A percentile compares a stretch with the other conserved stretches of the same genome.
These are phyloP conservation scores for Brachirus orientalis DNA, from an alignment of 2,113 vertebrate species.

Conservation along the genomic window DNA sequence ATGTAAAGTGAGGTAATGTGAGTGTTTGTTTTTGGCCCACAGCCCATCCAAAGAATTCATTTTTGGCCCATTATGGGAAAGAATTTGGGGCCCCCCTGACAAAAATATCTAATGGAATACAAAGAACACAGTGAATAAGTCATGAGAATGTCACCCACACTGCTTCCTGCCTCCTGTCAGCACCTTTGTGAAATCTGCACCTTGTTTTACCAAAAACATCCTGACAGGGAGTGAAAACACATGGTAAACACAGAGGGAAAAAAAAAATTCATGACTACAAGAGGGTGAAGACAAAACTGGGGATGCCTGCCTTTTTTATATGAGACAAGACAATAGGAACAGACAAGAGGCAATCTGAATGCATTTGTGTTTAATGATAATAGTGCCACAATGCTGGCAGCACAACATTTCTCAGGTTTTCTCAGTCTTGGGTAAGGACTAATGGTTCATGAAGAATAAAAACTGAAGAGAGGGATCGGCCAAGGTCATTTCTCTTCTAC, in stretches of 20 bases:
- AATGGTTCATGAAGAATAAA: neutral
- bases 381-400: slow-evolving; percentile 4
- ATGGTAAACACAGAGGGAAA: slow-evolving; percentile 1
- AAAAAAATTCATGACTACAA: neutral
- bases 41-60: too few relatives aligned
- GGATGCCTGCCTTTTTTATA: neutral
- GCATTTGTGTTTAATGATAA: slow-evolving; percentile 10
- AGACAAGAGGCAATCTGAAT: slow-evolving; percentile 12
- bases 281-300: neutral
- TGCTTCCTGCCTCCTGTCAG: slow-evolving; percentile 3
- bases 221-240: slow-evolving; percentile 15
- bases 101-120: slow-evolving; percentile 2
- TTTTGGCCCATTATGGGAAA: too few relatives aligned
- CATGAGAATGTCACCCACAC: slow-evolving; percentile 6
- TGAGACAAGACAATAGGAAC: neutral
- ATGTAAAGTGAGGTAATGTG: too few relatives aligned
- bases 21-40: too few relatives aligned
- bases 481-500: neutral
- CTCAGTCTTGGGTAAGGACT: neutral
- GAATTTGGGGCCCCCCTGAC: too few relatives aligned
- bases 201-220: slow-evolving; percentile 4
- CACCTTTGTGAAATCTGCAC: slow-evolving; percentile 8
- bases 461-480: neutral
- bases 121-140: slow-evolving; percentile 2
- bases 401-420: neutral